phyloP scores from a whole-genome alignment of 2,797 vertebrate genomes.

The Cephalopachus bancanus region DNA sequence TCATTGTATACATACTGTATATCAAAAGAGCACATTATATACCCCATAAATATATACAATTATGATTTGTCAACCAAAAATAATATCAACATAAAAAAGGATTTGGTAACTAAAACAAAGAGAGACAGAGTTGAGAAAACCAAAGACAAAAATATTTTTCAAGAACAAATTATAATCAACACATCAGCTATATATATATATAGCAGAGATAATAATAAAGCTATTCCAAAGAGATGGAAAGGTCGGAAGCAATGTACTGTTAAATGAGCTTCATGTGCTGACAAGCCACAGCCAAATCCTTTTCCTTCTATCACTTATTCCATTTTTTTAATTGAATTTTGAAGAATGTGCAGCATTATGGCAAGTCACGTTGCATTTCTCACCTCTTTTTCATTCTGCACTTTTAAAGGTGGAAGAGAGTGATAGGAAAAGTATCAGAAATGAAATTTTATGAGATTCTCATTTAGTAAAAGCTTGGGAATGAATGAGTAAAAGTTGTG shows the following conservation, averaged over 20 bases:
- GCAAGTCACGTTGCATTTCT: background rate
- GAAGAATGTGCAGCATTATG: background rate
- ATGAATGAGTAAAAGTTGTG: background rate
- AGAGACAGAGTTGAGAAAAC: background rate
- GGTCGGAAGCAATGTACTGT: background rate
- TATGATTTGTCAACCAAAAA: background rate
- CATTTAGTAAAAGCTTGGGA: background rate
- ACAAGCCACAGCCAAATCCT: background rate
- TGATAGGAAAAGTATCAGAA: background rate
- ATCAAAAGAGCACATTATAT: background rate
- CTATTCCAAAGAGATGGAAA: background rate
- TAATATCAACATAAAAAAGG: background rate
- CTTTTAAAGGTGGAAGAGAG: background rate
- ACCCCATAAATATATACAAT: background rate
- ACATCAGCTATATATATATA: background rate
- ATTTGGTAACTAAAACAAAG: background rate
- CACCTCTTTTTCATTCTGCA: background rate
- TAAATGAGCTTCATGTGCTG: background rate
- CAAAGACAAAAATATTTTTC: background rate
- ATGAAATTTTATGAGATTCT: background rate
- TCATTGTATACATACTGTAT: background rate
- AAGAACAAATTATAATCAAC: constrained; percentile 34
- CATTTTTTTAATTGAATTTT: background rate
- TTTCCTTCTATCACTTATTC: background rate
- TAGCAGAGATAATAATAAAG: background rate